Evolutionary conservation across 2,113 vertebrate species (phyloP), one percentile per base, ranked within the genome.

Genomic region (Periophthalmus modestus): DNA sequence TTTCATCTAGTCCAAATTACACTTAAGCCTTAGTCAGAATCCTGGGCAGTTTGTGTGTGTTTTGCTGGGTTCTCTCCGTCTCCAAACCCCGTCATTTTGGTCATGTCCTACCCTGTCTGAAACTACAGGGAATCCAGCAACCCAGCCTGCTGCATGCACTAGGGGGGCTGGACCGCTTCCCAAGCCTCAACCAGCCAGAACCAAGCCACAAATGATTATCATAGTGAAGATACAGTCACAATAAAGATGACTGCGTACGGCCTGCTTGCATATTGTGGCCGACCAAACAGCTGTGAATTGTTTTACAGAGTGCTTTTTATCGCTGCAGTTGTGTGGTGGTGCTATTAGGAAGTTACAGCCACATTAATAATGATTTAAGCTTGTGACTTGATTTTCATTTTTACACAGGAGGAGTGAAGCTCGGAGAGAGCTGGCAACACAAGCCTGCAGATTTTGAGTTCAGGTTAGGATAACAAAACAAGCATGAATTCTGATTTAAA

Each of bases 11-110:
- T 55, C 66, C 71, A 28, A 61, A 71, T 84, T 57, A 63, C 57
- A 84, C 58, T 66, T 28, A 54, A 47, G 70, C 74, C 70, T 66
- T 39, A 81, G 73, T 55, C 47, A 74, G 74, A 88, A 73, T 73
- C 76, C 74, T 81, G 82, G 21, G 79, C 75, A 62, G 77, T 74
- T 74, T 73, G 87, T 80, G 79, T 86, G 23, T 59, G 57, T 59
- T 59, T 59, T 59, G 57, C 77, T 82, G 85, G 52, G 19, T 18
- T 55, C 52, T 55, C 52, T 55, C 19, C 52, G 52, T n/a, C 52
- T 86, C 78, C 86, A 89, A 62, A 92, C 84, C 87, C 88, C 68
- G 63, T 92, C 88, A 90, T 92, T 94, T 89, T 92, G 92, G 91
- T 91, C 85, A 87, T 82, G 85, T 92, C 83, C 72, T 75, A 72